Evolutionary conservation across 1,140 invertebrate genomes (phyloP), one percentile per base, ranked within the genome.

Genomic region (Laodelphax striatellus): DNA sequence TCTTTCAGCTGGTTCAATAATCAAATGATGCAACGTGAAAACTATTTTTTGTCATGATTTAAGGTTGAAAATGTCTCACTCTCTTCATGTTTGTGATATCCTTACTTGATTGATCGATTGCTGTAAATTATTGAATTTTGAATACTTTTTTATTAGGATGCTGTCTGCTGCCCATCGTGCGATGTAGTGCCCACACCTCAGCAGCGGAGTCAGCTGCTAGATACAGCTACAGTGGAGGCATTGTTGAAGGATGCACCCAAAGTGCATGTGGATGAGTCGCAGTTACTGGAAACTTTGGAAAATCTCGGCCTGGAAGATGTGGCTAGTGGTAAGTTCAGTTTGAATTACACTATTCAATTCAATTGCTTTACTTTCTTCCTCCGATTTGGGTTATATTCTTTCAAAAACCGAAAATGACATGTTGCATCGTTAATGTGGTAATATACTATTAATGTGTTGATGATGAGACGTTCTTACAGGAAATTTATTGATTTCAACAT

Each of bases 281-380:
- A 56, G 19, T 14, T 56, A 38, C 19, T 44, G 14, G 63, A 80
- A 66, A 77, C 78, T 50, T 73, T 81, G 43, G 76, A 79, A 66
- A 73, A 76, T 17, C 76, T 79, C 62, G 76, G 71, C 60, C 73
- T 78, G 16, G 75, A 77, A 38, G 77, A 79, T 65, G 70, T 74
- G 31, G 69, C 73, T 28, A 72, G 75, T 61, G 76, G 77, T 79
- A 70, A 72, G 66, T 63, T 61, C 16, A 54, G 24, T 28, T 4
- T 4, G 2, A 28, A 28, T 28, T 28, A 2, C 24, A 28, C 24
- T 28, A 28, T 28, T 28, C 2, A 28, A 28, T 38, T 38, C 10
- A 38, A 38, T 13, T 38, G 34, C 13, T 52, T 10, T n/a, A 11
- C 14, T 21, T 14, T 24, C 28, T 28, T 55, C 2, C n/a, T 19